Evolutionary conservation across 1,140 invertebrate species (phyloP).

Genomic region (Pygmarrhopalites habei): DNA sequence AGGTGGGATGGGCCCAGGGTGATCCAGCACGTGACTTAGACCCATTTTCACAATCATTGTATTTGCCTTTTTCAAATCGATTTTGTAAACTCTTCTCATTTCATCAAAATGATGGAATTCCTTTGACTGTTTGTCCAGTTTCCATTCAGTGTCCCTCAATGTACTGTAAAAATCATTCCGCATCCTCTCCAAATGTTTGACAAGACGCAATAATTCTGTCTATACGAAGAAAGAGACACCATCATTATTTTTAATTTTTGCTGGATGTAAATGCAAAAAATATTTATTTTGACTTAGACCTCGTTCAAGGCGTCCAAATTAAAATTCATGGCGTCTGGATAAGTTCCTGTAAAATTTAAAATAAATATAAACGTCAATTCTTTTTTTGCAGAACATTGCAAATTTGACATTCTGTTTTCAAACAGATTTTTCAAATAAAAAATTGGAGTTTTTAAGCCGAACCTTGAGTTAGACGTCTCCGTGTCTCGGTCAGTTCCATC

Average conservation of each 20-base stretch:
- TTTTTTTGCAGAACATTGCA: no score
- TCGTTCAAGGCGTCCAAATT: conserved; percentile 39
- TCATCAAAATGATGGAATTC: conserved; percentile 41
- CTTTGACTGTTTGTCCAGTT: conserved; percentile 49
- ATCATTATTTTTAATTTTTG: no score
- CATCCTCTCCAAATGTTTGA: conserved; percentile 47
- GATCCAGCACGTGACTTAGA: conserved; percentile 29
- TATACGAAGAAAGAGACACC: conserved; percentile 28
- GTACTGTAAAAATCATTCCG: conserved; percentile 46
- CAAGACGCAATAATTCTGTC: conserved; percentile 41
- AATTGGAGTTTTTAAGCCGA: background rate
- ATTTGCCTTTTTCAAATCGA: conserved; percentile 39
- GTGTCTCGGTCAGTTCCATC: conserved; percentile 33
- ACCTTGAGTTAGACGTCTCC: conserved; percentile 35
- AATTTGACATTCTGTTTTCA: no score
- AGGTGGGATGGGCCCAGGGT: conserved; percentile 30
- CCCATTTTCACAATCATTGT: conserved; percentile 35
- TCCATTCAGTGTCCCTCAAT: conserved; percentile 49
- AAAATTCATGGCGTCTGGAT: conserved; percentile 40
- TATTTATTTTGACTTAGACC: no score
- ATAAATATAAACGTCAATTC: no score
- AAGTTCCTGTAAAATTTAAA: conserved; percentile 30
- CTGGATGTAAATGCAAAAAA: no score
- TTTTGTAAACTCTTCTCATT: conserved; percentile 38
- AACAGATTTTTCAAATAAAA: background rate